Percentiles rank a stretch among this genome's conserved stretches.
Conservation (phyloP, 1,140 invertebrate species). For the Potamilus streckersoni region DNA sequence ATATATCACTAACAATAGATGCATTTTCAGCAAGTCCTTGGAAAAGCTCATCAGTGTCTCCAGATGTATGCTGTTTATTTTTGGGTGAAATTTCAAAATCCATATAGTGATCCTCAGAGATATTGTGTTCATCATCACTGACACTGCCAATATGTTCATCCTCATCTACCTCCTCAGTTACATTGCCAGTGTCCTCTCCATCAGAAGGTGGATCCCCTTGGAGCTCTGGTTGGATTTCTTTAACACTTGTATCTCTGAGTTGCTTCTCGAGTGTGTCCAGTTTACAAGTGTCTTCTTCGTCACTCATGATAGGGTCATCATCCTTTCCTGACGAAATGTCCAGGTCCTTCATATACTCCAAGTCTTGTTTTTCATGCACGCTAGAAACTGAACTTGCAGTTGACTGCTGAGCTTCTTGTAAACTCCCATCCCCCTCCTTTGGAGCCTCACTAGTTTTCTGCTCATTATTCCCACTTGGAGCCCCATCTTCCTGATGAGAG, state of each 20-base stretch:
- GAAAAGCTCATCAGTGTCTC: conserved; percentile 10
- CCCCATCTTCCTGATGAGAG: neutral
- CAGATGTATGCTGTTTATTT: conserved; percentile 2
- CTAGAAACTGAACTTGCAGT: neutral
- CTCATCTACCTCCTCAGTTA: neutral
- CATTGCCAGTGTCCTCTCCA: neutral
- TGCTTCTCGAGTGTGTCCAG: neutral
- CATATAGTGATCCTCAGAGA: conserved; percentile 24
- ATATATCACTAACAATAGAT: conserved; percentile 26
- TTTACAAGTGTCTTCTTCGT: conserved; percentile 25
- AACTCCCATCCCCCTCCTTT: neutral
- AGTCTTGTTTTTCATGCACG: conserved; percentile 18
- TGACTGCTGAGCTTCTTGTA: neutral
- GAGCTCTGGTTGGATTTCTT: too few relatives aligned
- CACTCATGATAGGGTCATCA: conserved; percentile 25
- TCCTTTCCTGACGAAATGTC: too few relatives aligned
- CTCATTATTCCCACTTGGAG: neutral
- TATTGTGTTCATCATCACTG: conserved; percentile 30
- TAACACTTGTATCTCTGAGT: conserved; percentile 5
- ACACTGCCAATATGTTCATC: conserved; percentile 16
- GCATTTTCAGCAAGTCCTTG: conserved; percentile 1
- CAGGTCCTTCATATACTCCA: neutral
- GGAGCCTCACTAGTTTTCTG: neutral
- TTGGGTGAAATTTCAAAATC: conserved; percentile 14
- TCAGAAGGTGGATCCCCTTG: neutral